These are phyloP conservation scores for Arenicola marina DNA, from an alignment of 2,888 invertebrate genomes.

Conservation along the genomic window DNA sequence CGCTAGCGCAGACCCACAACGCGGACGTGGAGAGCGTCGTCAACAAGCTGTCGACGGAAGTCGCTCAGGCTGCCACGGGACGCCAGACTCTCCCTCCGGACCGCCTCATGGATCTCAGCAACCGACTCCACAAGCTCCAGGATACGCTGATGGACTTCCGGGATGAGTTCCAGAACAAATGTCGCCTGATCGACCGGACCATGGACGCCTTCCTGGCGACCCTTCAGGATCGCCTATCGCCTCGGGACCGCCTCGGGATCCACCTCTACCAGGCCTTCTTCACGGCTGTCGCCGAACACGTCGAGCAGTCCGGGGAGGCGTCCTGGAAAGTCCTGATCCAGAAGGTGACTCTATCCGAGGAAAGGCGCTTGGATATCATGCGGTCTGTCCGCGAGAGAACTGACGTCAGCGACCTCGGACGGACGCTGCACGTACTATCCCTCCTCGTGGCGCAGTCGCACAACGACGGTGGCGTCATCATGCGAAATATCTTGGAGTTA, in stretches of 20 bases:
- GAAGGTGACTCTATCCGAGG: background rate
- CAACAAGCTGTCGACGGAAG: background rate
- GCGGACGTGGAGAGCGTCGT: background rate
- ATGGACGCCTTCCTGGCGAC: background rate
- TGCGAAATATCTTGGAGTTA: no score
- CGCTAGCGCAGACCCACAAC: background rate
- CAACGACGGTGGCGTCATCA: no score
- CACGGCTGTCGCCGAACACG: background rate
- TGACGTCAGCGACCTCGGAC: background rate
- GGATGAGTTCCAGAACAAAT: background rate
- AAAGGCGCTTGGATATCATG: background rate
- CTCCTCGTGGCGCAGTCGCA: no score
- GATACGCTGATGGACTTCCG: constrained; percentile 1
- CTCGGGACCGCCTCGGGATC: background rate
- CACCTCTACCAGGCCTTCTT: background rate
- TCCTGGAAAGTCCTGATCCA: background rate
- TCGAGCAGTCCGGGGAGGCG: background rate
- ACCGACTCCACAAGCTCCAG: background rate
- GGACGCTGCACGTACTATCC: no score
- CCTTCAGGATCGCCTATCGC: background rate
- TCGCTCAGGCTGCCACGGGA: background rate
- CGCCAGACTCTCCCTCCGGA: background rate
- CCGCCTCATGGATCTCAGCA: background rate
- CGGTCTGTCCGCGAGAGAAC: background rate
- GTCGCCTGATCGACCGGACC: background rate